Base-by-base conservation (phyloP, 2,888 invertebrate species). In the Parnassius apollo region DNA sequence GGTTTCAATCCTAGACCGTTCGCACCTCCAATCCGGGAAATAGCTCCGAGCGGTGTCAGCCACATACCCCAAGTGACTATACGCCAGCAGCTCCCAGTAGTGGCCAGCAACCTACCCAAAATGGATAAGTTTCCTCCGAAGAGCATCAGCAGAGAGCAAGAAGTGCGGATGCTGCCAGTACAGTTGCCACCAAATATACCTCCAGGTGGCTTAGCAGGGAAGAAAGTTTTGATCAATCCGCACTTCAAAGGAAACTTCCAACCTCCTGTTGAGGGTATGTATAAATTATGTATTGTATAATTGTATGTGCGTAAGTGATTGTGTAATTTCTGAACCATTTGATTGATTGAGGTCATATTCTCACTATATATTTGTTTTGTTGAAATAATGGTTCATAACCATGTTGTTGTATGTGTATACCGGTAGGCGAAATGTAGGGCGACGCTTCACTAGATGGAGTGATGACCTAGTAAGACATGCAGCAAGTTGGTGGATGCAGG, bases 161-260 rank as follows among this genome's bases (percentile, higher is more conserved):
- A 89, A 73, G 88, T 91, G 4, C 73, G 89, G 3, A 90, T 91
- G 90, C 66, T 89, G 65, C 91, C 91, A 0, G 81, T 89, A 3
- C 76, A 83, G 12, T 60, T 87, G 4, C 86, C 90, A 0, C 77
- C 83, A 0, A 77, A 77, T 45, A 66, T 83, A 53, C 83, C 87
- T 0, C 83, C 87, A 0, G 82, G 81, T 0, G 92, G 92, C 0
- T 56, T 89, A 42, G 78, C 85, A 0, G 91, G 90, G n/a, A 94
- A 93, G 83, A 95, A 93, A 78, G 95, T 93, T 78, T 91, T 93
- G 73, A 95, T 94, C 75, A 95, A 93, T 86, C 96, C 94, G 9
- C 94, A 94, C 76, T 94, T 93, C 72, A 93, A 93, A 80, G 95
- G 93, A 13, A 92, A 86, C 57, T 93, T 93, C 65, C 93, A 93